phyloP scores from a whole-genome alignment of 2,888 invertebrate genomes.

The Drosophila fulvimacula region DNA sequence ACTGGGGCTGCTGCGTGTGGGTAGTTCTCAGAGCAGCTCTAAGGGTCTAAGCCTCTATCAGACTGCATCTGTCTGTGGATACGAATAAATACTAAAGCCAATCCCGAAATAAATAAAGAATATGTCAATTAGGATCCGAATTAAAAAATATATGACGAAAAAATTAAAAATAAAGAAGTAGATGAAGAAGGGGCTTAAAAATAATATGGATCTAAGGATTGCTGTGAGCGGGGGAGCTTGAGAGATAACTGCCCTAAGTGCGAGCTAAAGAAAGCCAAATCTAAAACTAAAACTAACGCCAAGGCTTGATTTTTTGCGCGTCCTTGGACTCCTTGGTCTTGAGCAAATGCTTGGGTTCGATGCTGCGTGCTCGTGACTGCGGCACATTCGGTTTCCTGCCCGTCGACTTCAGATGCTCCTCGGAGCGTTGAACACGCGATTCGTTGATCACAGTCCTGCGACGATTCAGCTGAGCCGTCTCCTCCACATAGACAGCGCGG shows the following conservation, averaged over 20 bases:
- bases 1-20: not conserved
- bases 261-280: not conserved
- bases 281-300: slow-evolving; percentile 36
- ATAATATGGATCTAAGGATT: not conserved
- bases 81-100: not conserved
- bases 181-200: not conserved
- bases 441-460: not conserved
- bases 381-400: not conserved
- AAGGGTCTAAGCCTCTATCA: not conserved
- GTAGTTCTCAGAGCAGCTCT: not conserved
- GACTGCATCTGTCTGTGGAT: not conserved
- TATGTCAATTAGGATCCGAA: not conserved
- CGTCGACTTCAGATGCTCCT: not conserved
- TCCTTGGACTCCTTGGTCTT: slow-evolving; percentile 8
- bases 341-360: not conserved
- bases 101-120: not conserved
- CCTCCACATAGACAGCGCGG: not conserved
- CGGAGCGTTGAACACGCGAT: not conserved
- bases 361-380: not conserved
- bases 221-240: not conserved
- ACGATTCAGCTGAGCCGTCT: not conserved
- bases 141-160: slow-evolving; percentile 7
- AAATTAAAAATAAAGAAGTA: not conserved
- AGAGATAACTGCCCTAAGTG: not conserved
- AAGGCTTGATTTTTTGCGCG: slow-evolving; percentile 2